Evolutionary conservation across 2,888 invertebrate species (phyloP).

Genomic region (Podabrus alpinus): DNA sequence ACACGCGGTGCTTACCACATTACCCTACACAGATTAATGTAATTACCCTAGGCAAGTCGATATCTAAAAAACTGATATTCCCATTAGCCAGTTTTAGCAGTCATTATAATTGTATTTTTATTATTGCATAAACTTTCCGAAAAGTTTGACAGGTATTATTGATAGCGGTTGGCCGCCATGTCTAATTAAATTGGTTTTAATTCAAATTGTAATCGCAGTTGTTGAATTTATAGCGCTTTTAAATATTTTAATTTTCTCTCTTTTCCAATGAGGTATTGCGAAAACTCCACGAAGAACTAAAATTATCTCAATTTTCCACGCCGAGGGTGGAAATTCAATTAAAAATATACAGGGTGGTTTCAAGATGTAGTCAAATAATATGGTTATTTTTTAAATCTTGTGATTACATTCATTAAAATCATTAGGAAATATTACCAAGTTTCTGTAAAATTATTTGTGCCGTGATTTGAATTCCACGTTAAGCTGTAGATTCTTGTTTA

Average conservation of each 20-base stretch:
- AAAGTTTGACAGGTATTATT: not conserved
- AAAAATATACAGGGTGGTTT: no score
- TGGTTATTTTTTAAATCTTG: not conserved
- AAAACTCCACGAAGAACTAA: not conserved
- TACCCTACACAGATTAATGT: conserved; percentile 10
- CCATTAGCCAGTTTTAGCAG: not conserved
- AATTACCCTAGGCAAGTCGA: conserved; percentile 10
- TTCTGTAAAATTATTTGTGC: no score
- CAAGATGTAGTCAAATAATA: no score
- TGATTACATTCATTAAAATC: not conserved
- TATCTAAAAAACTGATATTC: conserved; percentile 1
- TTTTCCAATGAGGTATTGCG: not conserved
- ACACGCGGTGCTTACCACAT: conserved; percentile 16
- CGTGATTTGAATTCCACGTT: no score
- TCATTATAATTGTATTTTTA: not conserved
- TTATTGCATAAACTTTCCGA: not conserved
- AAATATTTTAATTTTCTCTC: not conserved
- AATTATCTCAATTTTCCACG: not conserved
- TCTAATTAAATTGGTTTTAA: not conserved
- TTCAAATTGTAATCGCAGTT: not conserved
- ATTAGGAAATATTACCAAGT: not conserved
- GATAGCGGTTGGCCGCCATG: not conserved
- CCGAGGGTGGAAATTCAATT: no score
- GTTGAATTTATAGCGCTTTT: not conserved
- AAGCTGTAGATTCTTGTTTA: no score